Evolutionary conservation across 2,888 invertebrate species (phyloP).

Genomic region (Leucophenga maculata): DNA sequence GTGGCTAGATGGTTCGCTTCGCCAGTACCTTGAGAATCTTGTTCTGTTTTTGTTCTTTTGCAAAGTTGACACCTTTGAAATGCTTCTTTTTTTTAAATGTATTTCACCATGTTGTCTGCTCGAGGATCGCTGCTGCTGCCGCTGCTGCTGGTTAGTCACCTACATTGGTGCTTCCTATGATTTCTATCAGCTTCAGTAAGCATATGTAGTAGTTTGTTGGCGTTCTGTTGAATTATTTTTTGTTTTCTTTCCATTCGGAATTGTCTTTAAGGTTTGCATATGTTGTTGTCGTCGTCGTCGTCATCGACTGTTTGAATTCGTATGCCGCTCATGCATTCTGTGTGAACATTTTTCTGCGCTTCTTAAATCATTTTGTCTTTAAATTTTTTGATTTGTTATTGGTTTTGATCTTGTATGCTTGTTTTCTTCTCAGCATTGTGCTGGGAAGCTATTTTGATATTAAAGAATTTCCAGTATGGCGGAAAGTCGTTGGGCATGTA

Average conservation of each 20-base stretch:
- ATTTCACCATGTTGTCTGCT: constrained; percentile 17
- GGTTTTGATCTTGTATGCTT: constrained; percentile 37
- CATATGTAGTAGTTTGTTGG: not conserved
- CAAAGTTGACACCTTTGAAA: constrained; percentile 13
- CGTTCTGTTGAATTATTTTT: not conserved
- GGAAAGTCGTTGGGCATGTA: too few relatives aligned
- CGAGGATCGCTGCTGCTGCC: not conserved
- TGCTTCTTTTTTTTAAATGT: not conserved
- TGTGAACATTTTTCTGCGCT: constrained; percentile 58
- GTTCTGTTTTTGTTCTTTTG: constrained; percentile 15
- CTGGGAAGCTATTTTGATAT: not conserved
- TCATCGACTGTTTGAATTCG: constrained; percentile 20
- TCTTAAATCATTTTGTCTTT: constrained; percentile 65
- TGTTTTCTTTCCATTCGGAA: constrained; percentile 33
- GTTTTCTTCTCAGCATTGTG: not conserved
- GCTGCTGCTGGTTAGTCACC: constrained; percentile 13
- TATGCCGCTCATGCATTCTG: constrained; percentile 35
- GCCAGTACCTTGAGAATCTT: constrained; percentile 30
- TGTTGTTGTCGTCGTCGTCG: constrained; percentile 5
- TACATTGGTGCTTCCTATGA: constrained; percentile 17
- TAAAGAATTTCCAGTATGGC: constrained; percentile 49
- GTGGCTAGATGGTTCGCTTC: not conserved
- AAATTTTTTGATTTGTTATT: constrained; percentile 60
- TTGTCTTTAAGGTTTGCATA: constrained; percentile 35
- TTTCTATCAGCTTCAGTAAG: constrained; percentile 10